Percentiles rank a stretch among this genome's conserved stretches.
These are phyloP conservation scores for Mantis religiosa DNA, from an alignment of 2,888 invertebrate species.

Conservation along the genomic window DNA sequence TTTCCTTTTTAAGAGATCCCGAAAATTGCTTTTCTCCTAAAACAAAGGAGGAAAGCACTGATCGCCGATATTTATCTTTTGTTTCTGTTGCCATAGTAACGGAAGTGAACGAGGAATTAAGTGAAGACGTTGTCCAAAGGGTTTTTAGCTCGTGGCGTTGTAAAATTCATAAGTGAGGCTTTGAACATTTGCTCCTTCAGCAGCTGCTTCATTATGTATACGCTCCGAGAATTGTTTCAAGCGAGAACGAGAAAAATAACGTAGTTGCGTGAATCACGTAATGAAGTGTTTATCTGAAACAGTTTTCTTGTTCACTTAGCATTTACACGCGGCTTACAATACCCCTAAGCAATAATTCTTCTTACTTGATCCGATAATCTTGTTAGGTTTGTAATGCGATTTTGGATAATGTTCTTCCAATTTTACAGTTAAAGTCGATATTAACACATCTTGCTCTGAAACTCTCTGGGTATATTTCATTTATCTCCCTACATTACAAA, in stretches of 20 bases:
- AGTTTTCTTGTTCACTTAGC: too few relatives aligned
- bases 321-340: too few relatives aligned
- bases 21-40: background rate
- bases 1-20: background rate
- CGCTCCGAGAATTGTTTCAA: background rate
- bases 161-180: background rate
- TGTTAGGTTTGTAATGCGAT: too few relatives aligned
- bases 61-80: background rate
- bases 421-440: too few relatives aligned
- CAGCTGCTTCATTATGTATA: background rate
- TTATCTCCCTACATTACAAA: too few relatives aligned
- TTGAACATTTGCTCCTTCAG: background rate
- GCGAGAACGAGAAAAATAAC: background rate
- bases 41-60: background rate
- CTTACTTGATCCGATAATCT: too few relatives aligned
- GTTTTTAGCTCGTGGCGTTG: background rate
- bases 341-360: too few relatives aligned
- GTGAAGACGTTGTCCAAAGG: background rate
- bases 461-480: too few relatives aligned
- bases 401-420: too few relatives aligned
- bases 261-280: background rate
- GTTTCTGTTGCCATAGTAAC: background rate
- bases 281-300: background rate
- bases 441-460: too few relatives aligned
- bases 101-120: background rate